Conservation (phyloP, 2,797 vertebrate species). For the Labeo calbasu region DNA sequence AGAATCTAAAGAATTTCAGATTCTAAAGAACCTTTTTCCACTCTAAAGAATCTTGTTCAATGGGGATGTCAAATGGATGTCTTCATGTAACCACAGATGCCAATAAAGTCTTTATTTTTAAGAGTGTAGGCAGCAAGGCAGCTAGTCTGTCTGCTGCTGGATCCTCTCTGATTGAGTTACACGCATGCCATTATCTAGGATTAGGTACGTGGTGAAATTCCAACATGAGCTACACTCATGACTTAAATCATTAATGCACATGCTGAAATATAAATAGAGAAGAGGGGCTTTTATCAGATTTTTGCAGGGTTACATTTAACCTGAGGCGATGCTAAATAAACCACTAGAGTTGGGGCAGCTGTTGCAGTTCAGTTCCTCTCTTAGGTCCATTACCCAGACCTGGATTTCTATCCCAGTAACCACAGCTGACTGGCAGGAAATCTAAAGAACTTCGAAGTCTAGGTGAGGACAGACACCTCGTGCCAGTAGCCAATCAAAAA, state of each 20-base stretch:
- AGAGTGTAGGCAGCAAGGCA: slow-evolving; percentile 1
- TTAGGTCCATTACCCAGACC: slow-evolving; percentile 42
- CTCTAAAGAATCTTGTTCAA: neutral
- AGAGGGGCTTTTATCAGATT: slow-evolving; percentile 44
- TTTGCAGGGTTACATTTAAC: slow-evolving; percentile 54
- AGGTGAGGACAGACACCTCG: neutral
- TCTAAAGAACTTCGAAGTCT: slow-evolving; percentile 2
- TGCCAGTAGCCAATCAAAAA: slow-evolving; percentile 20
- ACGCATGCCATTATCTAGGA: slow-evolving; percentile 40
- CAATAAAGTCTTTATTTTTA: neutral
- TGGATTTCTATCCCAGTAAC: slow-evolving; percentile 11
- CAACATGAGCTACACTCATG: slow-evolving; percentile 32
- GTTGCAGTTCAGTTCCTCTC: slow-evolving; percentile 17
- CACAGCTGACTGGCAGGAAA: neutral
- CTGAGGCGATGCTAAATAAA: slow-evolving; percentile 34
- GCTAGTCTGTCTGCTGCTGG: slow-evolving; percentile 12
- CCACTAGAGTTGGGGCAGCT: slow-evolving; percentile 18
- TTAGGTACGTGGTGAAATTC: slow-evolving; percentile 25
- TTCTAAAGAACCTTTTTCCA: too few relatives aligned
- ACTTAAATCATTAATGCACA: slow-evolving; percentile 52
- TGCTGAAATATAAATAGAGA: slow-evolving; percentile 41
- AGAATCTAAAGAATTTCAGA: too few relatives aligned
- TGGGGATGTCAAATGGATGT: neutral
- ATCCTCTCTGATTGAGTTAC: slow-evolving; percentile 41
- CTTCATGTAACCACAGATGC: neutral